These are phyloP conservation scores for Ammodytes dubius DNA, from an alignment of 2,113 vertebrate genomes.

Conservation along the genomic window DNA sequence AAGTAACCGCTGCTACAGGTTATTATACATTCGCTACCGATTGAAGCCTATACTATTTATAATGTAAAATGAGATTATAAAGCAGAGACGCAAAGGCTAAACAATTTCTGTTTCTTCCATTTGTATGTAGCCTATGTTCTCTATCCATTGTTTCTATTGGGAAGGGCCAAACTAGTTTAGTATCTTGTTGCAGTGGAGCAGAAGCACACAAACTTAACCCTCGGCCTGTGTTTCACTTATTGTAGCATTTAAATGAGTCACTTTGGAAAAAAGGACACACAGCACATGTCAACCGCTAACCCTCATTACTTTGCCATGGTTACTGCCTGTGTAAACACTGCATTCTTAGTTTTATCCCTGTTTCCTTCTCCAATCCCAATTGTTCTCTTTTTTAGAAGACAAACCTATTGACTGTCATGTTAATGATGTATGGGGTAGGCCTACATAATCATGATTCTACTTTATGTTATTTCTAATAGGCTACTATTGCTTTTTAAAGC, in stretches of 20 bases:
- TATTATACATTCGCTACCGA: too few species aligned
- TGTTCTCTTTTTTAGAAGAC: not conserved
- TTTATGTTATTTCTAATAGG: not conserved
- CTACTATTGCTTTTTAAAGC: not conserved
- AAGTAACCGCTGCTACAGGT: not conserved
- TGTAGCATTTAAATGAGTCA: slow-evolving; percentile 56
- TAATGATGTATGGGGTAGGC: not conserved
- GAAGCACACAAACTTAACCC: not conserved
- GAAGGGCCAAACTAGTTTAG: not conserved
- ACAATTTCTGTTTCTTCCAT: not conserved
- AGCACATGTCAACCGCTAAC: slow-evolving; percentile 32
- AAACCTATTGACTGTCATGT: not conserved
- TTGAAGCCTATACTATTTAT: too few species aligned
- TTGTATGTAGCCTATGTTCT: not conserved
- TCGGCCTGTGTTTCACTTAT: not conserved
- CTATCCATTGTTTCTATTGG: not conserved
- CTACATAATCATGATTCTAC: not conserved
- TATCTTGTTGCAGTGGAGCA: not conserved
- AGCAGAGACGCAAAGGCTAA: not conserved
- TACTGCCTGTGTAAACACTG: slow-evolving; percentile 61
- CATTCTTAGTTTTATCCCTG: not conserved
- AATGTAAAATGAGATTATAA: not conserved
- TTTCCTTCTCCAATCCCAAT: slow-evolving; percentile 1
- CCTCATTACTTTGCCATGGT: slow-evolving; percentile 50
- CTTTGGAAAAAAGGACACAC: slow-evolving; percentile 46